These are phyloP conservation scores for Microcebus lehilahytsara DNA, from an alignment of 2,113 vertebrate genomes.

Conservation along the genomic window DNA sequence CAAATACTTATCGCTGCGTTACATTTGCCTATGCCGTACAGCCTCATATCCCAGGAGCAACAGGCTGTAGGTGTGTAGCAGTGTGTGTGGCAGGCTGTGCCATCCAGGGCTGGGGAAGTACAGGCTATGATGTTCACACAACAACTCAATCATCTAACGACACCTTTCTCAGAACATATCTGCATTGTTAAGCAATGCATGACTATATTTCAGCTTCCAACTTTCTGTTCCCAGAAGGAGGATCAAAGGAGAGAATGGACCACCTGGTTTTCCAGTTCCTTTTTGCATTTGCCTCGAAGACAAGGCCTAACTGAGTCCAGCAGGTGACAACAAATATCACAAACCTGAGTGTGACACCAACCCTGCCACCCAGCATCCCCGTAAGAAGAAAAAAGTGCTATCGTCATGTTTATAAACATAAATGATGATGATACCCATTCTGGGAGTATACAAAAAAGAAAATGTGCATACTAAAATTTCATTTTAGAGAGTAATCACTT, in stretches of 20 bases:
- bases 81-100: background rate
- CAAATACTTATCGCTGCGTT: background rate
- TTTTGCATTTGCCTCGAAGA: background rate
- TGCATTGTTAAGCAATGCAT: no score
- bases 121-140: background rate
- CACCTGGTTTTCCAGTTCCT: background rate
- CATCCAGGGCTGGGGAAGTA: background rate
- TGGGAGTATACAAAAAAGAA: background rate
- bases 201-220: background rate
- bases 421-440: no score
- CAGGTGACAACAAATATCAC: rapidly evolving
- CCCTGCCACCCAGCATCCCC: rapidly evolving
- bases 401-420: background rate
- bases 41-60: background rate
- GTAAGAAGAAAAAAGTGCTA: background rate
- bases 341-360: background rate
- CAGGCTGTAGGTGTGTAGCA: background rate
- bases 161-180: background rate
- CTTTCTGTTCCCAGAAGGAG: background rate
- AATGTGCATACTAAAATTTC: background rate
- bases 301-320: rapidly evolving
- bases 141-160: background rate
- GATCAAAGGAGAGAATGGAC: background rate
- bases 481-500: background rate
- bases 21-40: background rate